Evolutionary conservation across 2,888 invertebrate species (phyloP), one percentile per base, ranked within the genome.

Genomic region (Dione juno): DNA sequence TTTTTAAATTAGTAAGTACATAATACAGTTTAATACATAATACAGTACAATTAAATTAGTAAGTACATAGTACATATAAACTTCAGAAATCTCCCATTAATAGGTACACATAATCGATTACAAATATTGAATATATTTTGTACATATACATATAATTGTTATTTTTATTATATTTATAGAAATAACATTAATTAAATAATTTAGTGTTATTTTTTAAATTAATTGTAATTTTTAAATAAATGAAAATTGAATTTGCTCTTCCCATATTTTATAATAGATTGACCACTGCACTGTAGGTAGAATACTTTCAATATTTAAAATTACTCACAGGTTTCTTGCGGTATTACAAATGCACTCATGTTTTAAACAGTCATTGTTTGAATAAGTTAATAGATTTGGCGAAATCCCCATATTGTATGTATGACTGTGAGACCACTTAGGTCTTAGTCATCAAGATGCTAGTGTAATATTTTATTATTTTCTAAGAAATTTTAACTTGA

Each of bases 271-370:
- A 6, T 16, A n/a, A 28, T 28, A 61, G 28, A 19, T 14, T 3
- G n/a, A n/a, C 14, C 19, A 21, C 45, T 54, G 10, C n/a, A 35
- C 35, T 21, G 40, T 54, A 11, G 13, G 7, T 19, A 1, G 35
- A 54, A 11, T 14, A 14, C 3, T 40, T 41, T 66, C 41, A 66
- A 58, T 59, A 57, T 61, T 69, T 53, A 53, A 37, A 16, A 66
- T 69, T 69, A 72, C 59, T 66, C 66, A 69, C 65, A 40, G 11
- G 19, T 59, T 71, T 71, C 66, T 52, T 69, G 71, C 54, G 71
- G 71, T 73, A 67, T 64, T 69, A 52, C 59, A 53, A 61, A 58
- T 57, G 63, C 63, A 52, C 21, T 65, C 40, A 59, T 43, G 40
- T 58, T 52, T 54, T 59, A 61, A 61, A 66, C 52, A 69, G 59